These are phyloP conservation scores for Puffinus mauretanicus DNA, from an alignment of 2,113 vertebrate species.

Conservation along the genomic window DNA sequence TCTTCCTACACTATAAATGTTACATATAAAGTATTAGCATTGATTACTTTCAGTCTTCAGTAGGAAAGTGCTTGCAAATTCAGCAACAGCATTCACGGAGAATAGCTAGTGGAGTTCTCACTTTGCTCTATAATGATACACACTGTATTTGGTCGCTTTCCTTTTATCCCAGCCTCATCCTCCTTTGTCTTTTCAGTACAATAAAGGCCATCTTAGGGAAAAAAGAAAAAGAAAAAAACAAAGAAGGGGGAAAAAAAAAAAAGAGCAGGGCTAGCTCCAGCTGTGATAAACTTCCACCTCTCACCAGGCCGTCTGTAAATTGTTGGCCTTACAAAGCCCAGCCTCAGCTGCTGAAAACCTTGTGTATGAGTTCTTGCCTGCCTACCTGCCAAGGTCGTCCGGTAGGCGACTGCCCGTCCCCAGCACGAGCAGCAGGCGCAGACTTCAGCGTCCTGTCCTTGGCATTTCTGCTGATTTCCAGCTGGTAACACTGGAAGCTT, in stretches of 20 bases:
- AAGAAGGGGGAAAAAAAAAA: too few relatives aligned
- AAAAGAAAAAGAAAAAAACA: background rate
- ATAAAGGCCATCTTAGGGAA: background rate
- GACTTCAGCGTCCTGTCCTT: background rate
- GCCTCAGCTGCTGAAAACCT: background rate
- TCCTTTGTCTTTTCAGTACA: background rate
- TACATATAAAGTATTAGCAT: background rate
- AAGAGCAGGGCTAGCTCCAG: background rate
- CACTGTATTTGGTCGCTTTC: background rate
- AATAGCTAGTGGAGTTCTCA: background rate
- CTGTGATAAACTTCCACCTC: background rate
- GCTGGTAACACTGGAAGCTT: background rate
- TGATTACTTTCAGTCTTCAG: background rate
- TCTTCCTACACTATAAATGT: background rate
- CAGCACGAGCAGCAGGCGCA: background rate
- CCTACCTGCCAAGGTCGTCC: background rate
- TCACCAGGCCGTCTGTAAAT: background rate
- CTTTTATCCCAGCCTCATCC: background rate
- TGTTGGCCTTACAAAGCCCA: background rate
- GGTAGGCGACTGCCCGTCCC: fast-evolving
- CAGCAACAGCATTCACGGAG: background rate
- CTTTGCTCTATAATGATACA: fast-evolving
- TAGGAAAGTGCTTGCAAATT: background rate
- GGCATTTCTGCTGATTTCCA: background rate
- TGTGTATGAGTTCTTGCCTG: too few relatives aligned